Evolutionary conservation across 2,113 vertebrate genomes (phyloP), one percentile per base, ranked within the genome.

Genomic region (Cephalopterus ornatus): DNA sequence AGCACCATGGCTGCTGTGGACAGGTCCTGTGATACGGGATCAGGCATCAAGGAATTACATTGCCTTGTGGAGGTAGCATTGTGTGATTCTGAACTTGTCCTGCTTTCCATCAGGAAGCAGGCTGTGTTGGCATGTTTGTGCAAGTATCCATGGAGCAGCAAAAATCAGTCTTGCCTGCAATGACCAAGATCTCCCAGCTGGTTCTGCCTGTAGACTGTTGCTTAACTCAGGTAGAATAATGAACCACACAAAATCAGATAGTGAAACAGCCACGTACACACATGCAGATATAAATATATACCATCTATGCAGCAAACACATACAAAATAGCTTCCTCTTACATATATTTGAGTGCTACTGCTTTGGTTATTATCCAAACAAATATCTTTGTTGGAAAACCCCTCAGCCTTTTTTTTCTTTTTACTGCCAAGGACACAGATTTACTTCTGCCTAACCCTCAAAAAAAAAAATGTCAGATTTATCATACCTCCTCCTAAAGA

Each of bases 101-200:
- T 5, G 1, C 35, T 42, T 59, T 39, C 80, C 35, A 2, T 19
- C 63, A 63, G 30, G 23, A 41, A 65, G 66, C 23, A 71, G 41
- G 4, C 21, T 11, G 9, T 47, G 46, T 10, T 1, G 0, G 37
- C 3, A 2, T 5, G 2, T 21, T 52, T 5, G 1, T 13, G 49
- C 46, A 20, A 18, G 33, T 22, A 17, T 6, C 37, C 3, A 0
- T 3, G 33, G 35, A 72, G 74, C 56, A 72, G 78, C 52, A 82
- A 67, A 62, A 78, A 37, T 32, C 13, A 27, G 18, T 14, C 39
- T 21, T 35, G 33, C 52, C 52, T 47, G 21, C 9, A 8, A 30
- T 35, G 35, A 67, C 39, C 32, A 3, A n/a, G 37, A 17, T 7
- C 70, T 86, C 61, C 56, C 73, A 81, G n/a, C 35, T 55, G n/a